These are phyloP conservation scores for Drosophila lini DNA, from an alignment of 1,140 invertebrate genomes.

Conservation along the genomic window DNA sequence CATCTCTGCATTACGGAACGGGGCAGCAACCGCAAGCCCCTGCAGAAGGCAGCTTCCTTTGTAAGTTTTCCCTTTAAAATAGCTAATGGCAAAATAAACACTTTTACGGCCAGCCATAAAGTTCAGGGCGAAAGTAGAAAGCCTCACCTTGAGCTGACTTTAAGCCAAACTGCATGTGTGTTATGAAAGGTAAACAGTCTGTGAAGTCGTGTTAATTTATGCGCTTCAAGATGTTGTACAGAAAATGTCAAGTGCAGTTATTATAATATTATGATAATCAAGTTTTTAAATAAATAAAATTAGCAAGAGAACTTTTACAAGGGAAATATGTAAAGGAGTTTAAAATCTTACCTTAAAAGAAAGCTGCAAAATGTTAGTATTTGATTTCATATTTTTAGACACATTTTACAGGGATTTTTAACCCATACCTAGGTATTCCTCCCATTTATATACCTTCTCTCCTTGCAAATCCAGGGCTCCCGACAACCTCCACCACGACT, in stretches of 20 bases:
- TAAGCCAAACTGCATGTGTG: neutral
- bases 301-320: neutral
- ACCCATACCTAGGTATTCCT: neutral
- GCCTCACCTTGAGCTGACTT: neutral
- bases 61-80: slow-evolving; percentile 47
- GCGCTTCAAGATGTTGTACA: neutral
- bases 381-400: neutral
- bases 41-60: slow-evolving; percentile 83
- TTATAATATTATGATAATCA: neutral
- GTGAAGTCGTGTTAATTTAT: neutral
- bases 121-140: neutral
- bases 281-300: neutral
- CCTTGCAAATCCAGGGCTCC: slow-evolving; percentile 66
- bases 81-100: neutral
- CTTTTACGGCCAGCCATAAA: slow-evolving; percentile 1
- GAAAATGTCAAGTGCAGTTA: neutral
- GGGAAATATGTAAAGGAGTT: no score
- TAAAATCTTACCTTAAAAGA: neutral
- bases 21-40: slow-evolving; percentile 65
- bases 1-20: slow-evolving; percentile 87
- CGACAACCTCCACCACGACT: slow-evolving; percentile 76
- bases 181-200: neutral
- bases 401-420: neutral
- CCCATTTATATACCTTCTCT: neutral
- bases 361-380: neutral